Evolutionary conservation across 92 coral and sea anemone species (phyloP).

Genomic region (Palythoa grandis): DNA sequence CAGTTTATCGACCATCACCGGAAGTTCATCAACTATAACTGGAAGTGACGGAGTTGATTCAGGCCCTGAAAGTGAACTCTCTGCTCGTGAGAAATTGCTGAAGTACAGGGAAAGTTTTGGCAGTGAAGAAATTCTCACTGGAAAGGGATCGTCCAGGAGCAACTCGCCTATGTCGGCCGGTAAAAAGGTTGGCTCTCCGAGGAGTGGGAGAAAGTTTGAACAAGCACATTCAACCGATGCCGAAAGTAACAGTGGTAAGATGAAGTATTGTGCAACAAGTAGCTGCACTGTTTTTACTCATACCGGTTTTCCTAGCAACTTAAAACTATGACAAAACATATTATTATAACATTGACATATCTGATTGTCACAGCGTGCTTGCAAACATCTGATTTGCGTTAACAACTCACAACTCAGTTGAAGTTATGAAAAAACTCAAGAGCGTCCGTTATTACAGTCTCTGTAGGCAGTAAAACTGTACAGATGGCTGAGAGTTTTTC

Average conservation of each 20-base stretch:
- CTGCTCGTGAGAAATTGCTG: conserved; percentile 56
- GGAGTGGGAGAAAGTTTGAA: neutral
- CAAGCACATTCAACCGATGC: neutral
- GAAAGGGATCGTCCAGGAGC: conserved; percentile 43
- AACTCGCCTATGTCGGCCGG: conserved; percentile 30
- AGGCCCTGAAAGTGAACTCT: conserved; percentile 50
- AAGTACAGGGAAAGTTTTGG: conserved; percentile 60
- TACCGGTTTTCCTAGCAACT: neutral
- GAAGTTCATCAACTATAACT: conserved; percentile 54
- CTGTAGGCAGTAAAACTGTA: no score
- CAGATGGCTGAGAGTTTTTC: no score
- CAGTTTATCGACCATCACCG: conserved; percentile 75
- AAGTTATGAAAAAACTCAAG: no score
- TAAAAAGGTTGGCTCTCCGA: neutral
- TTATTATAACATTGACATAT: no score
- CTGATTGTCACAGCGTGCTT: no score
- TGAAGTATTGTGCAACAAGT: neutral
- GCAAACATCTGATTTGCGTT: no score
- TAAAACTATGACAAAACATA: no score
- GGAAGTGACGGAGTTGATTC: conserved; percentile 49
- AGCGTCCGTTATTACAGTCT: no score
- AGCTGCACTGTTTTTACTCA: neutral
- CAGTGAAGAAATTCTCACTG: conserved; percentile 55
- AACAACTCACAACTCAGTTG: no score
- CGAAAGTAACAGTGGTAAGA: neutral